Evolutionary conservation across 92 coral and sea anemone species (phyloP).

Genomic region (Epizoanthus fatuus): DNA sequence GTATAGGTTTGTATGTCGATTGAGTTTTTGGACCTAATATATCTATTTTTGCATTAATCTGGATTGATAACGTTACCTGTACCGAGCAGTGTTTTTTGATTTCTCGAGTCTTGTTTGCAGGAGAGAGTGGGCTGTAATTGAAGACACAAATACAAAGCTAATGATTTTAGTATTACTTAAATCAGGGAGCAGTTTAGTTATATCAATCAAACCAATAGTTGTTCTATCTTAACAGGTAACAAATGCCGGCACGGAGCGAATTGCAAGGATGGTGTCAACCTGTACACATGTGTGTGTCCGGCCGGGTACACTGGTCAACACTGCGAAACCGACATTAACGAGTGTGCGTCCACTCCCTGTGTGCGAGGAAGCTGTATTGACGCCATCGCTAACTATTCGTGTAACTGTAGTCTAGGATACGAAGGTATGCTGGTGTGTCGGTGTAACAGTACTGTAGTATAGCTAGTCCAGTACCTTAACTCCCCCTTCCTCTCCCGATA

Average conservation of each 20-base stretch:
- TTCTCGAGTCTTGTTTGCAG: too few species aligned
- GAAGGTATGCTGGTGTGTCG: conserved; percentile 53
- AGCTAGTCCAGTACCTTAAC: too few species aligned
- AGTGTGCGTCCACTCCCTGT: conserved; percentile 70
- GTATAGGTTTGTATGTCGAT: conserved; percentile 60
- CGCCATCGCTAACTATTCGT: conserved; percentile 73
- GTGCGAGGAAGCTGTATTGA: conserved; percentile 77
- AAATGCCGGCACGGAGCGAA: conserved; percentile 73
- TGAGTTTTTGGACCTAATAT: too few species aligned
- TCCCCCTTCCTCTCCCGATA: too few species aligned
- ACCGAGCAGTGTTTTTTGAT: too few species aligned
- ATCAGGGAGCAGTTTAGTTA: too few species aligned
- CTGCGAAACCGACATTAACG: conserved; percentile 64
- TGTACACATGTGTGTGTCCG: conserved; percentile 66
- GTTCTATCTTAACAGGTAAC: conserved; percentile 43
- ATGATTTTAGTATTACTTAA: too few species aligned
- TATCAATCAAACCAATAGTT: too few species aligned
- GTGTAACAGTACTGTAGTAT: not conserved
- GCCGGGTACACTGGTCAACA: conserved; percentile 61
- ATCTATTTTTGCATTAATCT: too few species aligned
- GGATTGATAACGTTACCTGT: too few species aligned
- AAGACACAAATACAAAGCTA: too few species aligned
- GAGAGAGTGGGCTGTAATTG: too few species aligned
- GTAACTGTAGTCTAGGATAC: conserved; percentile 81
- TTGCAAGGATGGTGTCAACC: conserved; percentile 77